Evolutionary conservation across 2,113 vertebrate species (phyloP).

Genomic region (Tautogolabrus adspersus): DNA sequence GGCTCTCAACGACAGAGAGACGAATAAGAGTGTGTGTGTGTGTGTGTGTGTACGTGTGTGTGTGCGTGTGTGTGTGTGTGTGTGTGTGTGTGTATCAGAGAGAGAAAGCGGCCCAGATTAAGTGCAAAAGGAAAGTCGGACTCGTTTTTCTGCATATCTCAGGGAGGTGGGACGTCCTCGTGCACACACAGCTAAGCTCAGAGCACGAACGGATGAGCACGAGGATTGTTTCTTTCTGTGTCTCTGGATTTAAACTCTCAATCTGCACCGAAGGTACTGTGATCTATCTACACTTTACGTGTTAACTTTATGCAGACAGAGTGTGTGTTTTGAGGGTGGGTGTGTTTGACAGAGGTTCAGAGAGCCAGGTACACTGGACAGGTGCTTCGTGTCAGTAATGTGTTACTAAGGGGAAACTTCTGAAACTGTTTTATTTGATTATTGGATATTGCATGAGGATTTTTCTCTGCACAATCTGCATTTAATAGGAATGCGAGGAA

Average conservation of each 20-base stretch:
- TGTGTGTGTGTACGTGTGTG: background rate
- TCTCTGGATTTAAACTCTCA: constrained; percentile 36
- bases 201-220: constrained; percentile 12
- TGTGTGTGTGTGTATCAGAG: constrained; percentile 16
- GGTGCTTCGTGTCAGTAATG: constrained; percentile 1
- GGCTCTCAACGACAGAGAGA: constrained; percentile 28
- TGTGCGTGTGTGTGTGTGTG: constrained; percentile 1
- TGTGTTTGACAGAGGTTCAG: background rate
- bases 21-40: constrained; percentile 24
- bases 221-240: constrained; percentile 34
- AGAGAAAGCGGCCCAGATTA: constrained; percentile 57
- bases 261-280: constrained; percentile 63
- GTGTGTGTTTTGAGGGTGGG: background rate
- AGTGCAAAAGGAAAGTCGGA: constrained; percentile 50
- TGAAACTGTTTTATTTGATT: background rate
- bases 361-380: background rate
- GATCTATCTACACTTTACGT: constrained; percentile 8
- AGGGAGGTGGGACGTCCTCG: constrained; percentile 54
- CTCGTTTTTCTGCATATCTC: constrained; percentile 80
- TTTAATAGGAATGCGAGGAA: background rate
- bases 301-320: constrained; percentile 15
- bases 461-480: background rate
- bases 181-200: constrained; percentile 53
- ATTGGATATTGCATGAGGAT: background rate
- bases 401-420: background rate